Evolutionary conservation across 1,140 invertebrate genomes (phyloP), one percentile per base, ranked within the genome.

Genomic region (Euwallacea fornicatus): DNA sequence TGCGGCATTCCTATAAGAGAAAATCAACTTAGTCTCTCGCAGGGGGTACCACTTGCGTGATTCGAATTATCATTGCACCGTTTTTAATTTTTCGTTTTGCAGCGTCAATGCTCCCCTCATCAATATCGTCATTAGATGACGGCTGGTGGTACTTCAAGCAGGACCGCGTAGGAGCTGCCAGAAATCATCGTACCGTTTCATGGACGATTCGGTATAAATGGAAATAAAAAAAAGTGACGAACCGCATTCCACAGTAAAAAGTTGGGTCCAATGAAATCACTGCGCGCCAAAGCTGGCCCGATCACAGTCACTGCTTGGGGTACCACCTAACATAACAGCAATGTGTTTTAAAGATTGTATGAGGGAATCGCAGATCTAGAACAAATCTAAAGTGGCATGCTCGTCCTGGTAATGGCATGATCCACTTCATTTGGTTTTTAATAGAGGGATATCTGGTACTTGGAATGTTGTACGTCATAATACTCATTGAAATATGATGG

Each of bases 21-120:
- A 80, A 80, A 77, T 77, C 71, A 67, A 76, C 67, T 66, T 80
- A 80, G 77, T 74, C 78, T 80, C 78, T 79, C 75, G 68, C 47
- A 46, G 43, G n/a, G 67, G 55, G 69, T 71, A 68, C 62, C 33
- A 15, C 50, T 68, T 66, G 72, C 72, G 72, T 70, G 68, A 63
- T 69, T 70, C n/a, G 55, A 70, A 64, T 64, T 64, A 70, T 70
- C 46, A 70, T 58, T 71, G 69, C 69, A 66, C 69, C 69, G 62
- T 65, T 71, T 65, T 71, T 58, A 66, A 59, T 69, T 67, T 59
- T 59, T 47, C 55, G 42, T 60, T 54, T 65, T 66, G 21, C 53
- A 7, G n/a, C 66, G 58, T 46, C 33, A 47, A 13, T 69, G 10
- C 41, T 60, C 46, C 2, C 63, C 33, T 66, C 55, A 43, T 13